Conservation (phyloP, 35 echinoderm and acorn worm genomes). For the Stichopus chloronotus region DNA sequence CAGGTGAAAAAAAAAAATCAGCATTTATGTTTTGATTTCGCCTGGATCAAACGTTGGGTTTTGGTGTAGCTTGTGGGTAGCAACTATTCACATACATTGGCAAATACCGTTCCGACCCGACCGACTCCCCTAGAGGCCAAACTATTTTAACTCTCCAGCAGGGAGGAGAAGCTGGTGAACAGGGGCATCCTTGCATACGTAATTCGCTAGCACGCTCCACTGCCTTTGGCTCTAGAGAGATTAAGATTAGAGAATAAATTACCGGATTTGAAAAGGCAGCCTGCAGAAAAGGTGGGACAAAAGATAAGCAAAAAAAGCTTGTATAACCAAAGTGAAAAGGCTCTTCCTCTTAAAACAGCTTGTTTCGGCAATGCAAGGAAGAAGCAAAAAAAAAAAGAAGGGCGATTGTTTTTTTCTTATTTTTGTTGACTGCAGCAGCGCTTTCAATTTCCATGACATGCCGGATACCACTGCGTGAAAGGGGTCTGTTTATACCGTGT, state of each 20-base stretch:
- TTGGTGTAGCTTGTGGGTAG: slow-evolving; percentile 18
- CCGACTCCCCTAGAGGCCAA: neutral
- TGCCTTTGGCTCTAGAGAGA: slow-evolving; percentile 38
- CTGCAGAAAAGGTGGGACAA: slow-evolving; percentile 33
- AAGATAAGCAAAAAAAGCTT: neutral
- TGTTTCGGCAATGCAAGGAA: neutral
- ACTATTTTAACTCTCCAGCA: neutral
- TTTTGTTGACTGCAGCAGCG: neutral
- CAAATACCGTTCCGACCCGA: neutral
- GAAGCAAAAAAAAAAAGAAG: neutral
- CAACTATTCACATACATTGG: neutral
- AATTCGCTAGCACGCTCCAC: slow-evolving; percentile 33
- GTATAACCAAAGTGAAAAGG: neutral
- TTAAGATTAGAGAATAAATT: slow-evolving; percentile 34
- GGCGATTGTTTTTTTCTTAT: neutral
- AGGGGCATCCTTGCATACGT: slow-evolving; percentile 25
- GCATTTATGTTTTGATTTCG: neutral
- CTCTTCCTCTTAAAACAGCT: slow-evolving; percentile 28
- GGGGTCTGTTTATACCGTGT: neutral
- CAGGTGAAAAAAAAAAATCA: neutral
- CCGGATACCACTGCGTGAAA: neutral
- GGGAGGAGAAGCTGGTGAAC: neutral
- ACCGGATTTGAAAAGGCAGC: slow-evolving; percentile 46
- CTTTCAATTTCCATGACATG: neutral
- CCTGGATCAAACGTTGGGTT: neutral